Evolutionary conservation across 2,888 invertebrate genomes (phyloP), one percentile per base, ranked within the genome.

Genomic region (Marronus borbonicus): DNA sequence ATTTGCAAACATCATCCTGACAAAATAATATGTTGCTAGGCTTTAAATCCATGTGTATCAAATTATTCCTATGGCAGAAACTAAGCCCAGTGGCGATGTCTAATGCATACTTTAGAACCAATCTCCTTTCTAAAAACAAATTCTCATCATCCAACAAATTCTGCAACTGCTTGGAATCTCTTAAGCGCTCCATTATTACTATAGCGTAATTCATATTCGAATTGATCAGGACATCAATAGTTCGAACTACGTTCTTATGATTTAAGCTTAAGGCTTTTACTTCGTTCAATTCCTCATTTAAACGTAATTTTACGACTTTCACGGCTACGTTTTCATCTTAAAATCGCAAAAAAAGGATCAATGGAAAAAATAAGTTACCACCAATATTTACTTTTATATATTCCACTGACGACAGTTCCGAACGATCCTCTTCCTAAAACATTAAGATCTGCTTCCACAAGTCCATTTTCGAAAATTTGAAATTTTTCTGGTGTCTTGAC

Each of bases 1-100:
- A 81, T 83, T 88, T 88, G 77, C 88, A 88, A 31, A 81, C 68
- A 8, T 77, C 65, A 69, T 82, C 80, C 36, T 82, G 80, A n/a
- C 83, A 83, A 20, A 88, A 82, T 77, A 88, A 80, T 76, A 88
- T 81, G 81, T 88, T 88, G 66, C 83, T 84, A 17, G 88, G 88
- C 81, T 88, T 88, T 39, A 88, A 74, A 83, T 88, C 88, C 81
- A 88, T 84, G 83, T 88, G 88, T 14, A 88, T 77, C 39, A 88
- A 79, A 7, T 81, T 79, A 50, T 85, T 85, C 39, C 81, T 68
- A 72, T 88, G 88, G 76, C 87, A 86, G 79, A 85, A 86, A 31
- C 82, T 64, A 70, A 88, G 78, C 2, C 86, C 88, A 17, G 60
- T 77, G 60, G 84, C 83, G 39, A 88, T 84, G 80, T 87, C 85